phyloP scores from a whole-genome alignment of 2,888 invertebrate species.

The Drosophila greeni region DNA sequence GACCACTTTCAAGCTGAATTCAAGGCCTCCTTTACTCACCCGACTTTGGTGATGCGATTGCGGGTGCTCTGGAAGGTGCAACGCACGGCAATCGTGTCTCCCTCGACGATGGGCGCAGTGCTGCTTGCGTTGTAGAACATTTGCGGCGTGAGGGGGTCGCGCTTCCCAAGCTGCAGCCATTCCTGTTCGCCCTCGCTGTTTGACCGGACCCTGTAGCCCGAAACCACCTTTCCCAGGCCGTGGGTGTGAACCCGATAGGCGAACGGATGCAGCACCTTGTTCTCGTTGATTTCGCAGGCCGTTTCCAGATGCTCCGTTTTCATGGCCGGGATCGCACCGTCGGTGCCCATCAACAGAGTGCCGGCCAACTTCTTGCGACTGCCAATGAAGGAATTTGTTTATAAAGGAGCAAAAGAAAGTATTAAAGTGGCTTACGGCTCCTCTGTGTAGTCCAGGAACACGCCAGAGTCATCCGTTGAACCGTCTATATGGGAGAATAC shows the following conservation, averaged over 20 bases:
- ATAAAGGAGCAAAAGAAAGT: background rate
- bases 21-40: slow-evolving; percentile 80
- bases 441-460: slow-evolving; percentile 88
- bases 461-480: slow-evolving; percentile 90
- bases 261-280: slow-evolving; percentile 94
- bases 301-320: slow-evolving; percentile 92
- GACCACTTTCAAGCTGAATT: background rate
- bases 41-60: slow-evolving; percentile 83
- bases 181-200: slow-evolving; percentile 81
- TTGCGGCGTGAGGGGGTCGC: slow-evolving; percentile 92
- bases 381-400: slow-evolving; percentile 70
- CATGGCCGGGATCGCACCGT: slow-evolving; percentile 87
- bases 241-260: slow-evolving; percentile 98
- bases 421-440: slow-evolving; percentile 81
- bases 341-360: slow-evolving; percentile 92
- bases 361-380: slow-evolving; percentile 94
- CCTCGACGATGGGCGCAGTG: slow-evolving; percentile 82
- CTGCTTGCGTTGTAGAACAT: slow-evolving; percentile 94
- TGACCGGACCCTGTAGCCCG: slow-evolving; percentile 87
- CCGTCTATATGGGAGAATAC: slow-evolving; percentile 80
- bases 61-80: slow-evolving; percentile 93
- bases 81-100: slow-evolving; percentile 90
- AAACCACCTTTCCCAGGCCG: slow-evolving; percentile 89
- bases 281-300: slow-evolving; percentile 88
- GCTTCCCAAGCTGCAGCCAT: slow-evolving; percentile 92